Percentiles rank a stretch among this genome's conserved stretches.
These are phyloP conservation scores for Gari tellinella DNA, from an alignment of 2,888 invertebrate species.

Conservation along the genomic window DNA sequence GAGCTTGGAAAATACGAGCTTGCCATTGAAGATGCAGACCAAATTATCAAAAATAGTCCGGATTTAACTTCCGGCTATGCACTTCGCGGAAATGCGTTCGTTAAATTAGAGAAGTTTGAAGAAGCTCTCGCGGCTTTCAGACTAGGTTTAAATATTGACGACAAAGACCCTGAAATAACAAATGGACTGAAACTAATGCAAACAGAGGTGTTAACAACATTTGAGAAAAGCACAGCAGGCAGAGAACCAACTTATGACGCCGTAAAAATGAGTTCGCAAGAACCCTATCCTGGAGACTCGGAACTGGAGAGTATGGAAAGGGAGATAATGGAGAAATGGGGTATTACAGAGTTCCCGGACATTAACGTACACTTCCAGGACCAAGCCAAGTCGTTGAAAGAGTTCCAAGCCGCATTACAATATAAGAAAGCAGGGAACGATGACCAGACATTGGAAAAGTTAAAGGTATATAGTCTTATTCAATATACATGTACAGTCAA, in stretches of 20 bases:
- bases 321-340: slow-evolving; percentile 62
- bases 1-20: slow-evolving; percentile 49
- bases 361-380: slow-evolving; percentile 33
- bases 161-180: slow-evolving; percentile 55
- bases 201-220: slow-evolving; percentile 48
- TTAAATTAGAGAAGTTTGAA: slow-evolving; percentile 56
- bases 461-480: slow-evolving; percentile 29
- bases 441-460: slow-evolving; percentile 43
- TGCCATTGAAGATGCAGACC: slow-evolving; percentile 57
- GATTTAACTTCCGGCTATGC: slow-evolving; percentile 52
- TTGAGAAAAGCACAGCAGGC: slow-evolving; percentile 24
- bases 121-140: slow-evolving; percentile 58
- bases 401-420: slow-evolving; percentile 53
- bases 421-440: slow-evolving; percentile 55
- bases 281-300: slow-evolving; percentile 68
- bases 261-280: slow-evolving; percentile 65
- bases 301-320: slow-evolving; percentile 58
- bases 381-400: slow-evolving; percentile 40
- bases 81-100: slow-evolving; percentile 53
- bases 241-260: slow-evolving; percentile 57
- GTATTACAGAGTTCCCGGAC: slow-evolving; percentile 55
- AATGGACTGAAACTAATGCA: slow-evolving; percentile 61
- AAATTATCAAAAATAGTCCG: slow-evolving; percentile 35
- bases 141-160: slow-evolving; percentile 63
- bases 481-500: too few relatives aligned